Conservation (phyloP, 2,888 invertebrate genomes). For the Ormyrus labotus region DNA sequence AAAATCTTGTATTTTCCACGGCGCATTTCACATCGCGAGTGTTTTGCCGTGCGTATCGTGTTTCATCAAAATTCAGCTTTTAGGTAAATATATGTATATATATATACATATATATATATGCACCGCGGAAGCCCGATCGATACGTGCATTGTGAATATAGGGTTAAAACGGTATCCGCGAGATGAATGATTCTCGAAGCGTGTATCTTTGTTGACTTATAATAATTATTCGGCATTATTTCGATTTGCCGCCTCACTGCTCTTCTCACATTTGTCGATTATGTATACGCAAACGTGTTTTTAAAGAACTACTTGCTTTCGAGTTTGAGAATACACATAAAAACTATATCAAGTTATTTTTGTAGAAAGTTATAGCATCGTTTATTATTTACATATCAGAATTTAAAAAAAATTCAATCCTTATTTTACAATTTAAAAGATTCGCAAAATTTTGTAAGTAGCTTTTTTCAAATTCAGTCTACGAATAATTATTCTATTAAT, state of each 20-base stretch:
- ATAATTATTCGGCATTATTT: conserved; percentile 21
- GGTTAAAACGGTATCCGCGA: conserved; percentile 22
- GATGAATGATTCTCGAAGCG: conserved; percentile 32
- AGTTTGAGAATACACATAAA: too few relatives aligned
- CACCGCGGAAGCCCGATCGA: conserved; percentile 12
- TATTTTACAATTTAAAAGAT: too few relatives aligned
- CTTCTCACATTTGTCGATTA: conserved; percentile 2
- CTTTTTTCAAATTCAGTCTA: too few relatives aligned
- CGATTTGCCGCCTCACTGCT: conserved; percentile 17
- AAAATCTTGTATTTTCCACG: background rate
- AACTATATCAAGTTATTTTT: too few relatives aligned
- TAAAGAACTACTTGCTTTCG: too few relatives aligned
- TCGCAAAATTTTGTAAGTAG: too few relatives aligned
- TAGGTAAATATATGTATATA: conserved; percentile 15
- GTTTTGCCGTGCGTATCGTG: background rate
- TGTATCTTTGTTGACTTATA: conserved; percentile 14
- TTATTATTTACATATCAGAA: too few relatives aligned
- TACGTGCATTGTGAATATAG: conserved; percentile 18
- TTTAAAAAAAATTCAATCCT: too few relatives aligned
- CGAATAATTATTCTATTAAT: too few relatives aligned
- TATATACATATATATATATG: too few relatives aligned
- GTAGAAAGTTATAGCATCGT: too few relatives aligned
- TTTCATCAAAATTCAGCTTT: conserved; percentile 31
- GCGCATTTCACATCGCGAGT: conserved; percentile 1
- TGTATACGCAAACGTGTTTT: conserved; percentile 17